Percentiles rank a stretch among this genome's conserved stretches.
Evolutionary conservation across 2,797 vertebrate species (phyloP).

Genomic region (Sebastiscus albofasciatus): DNA sequence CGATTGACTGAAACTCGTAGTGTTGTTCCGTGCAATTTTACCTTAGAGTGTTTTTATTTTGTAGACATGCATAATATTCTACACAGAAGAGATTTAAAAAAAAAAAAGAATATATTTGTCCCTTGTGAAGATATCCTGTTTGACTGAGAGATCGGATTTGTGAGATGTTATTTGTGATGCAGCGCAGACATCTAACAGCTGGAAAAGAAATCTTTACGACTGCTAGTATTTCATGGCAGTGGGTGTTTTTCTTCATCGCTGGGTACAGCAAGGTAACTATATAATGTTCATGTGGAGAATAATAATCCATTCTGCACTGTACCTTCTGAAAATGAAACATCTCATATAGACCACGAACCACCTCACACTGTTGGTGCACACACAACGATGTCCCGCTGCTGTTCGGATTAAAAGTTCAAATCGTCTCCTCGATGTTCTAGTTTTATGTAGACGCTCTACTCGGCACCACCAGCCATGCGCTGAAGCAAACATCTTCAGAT

Average conservation of each 20-base stretch:
- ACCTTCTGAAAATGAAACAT: slow-evolving; percentile 55
- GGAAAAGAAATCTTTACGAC: slow-evolving; percentile 52
- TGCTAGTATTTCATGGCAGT: slow-evolving; percentile 56
- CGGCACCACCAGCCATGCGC: slow-evolving; percentile 34
- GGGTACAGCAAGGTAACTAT: slow-evolving; percentile 56
- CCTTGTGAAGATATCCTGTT: slow-evolving; percentile 77
- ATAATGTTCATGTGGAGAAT: slow-evolving; percentile 69
- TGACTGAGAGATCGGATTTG: slow-evolving; percentile 61
- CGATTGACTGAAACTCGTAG: slow-evolving; percentile 66
- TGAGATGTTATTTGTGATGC: slow-evolving; percentile 71
- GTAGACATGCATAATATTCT: slow-evolving; percentile 75
- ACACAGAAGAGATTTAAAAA: slow-evolving; percentile 69
- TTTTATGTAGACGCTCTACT: slow-evolving; percentile 58
- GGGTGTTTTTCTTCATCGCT: slow-evolving; percentile 65
- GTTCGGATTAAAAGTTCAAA: slow-evolving; percentile 55
- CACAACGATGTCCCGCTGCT: slow-evolving; percentile 53
- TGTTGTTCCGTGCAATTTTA: slow-evolving; percentile 75
- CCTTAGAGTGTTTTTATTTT: slow-evolving; percentile 77
- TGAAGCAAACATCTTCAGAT: slow-evolving; percentile 17
- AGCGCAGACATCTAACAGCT: slow-evolving; percentile 57
- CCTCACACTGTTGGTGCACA: slow-evolving; percentile 34
- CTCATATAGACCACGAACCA: slow-evolving; percentile 33
- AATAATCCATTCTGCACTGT: slow-evolving; percentile 60
- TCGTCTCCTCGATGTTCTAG: slow-evolving; percentile 65
- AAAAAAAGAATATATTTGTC: slow-evolving; percentile 72